phyloP scores from a whole-genome alignment of 2,113 vertebrate genomes.

The Amphiprion ocellaris region DNA sequence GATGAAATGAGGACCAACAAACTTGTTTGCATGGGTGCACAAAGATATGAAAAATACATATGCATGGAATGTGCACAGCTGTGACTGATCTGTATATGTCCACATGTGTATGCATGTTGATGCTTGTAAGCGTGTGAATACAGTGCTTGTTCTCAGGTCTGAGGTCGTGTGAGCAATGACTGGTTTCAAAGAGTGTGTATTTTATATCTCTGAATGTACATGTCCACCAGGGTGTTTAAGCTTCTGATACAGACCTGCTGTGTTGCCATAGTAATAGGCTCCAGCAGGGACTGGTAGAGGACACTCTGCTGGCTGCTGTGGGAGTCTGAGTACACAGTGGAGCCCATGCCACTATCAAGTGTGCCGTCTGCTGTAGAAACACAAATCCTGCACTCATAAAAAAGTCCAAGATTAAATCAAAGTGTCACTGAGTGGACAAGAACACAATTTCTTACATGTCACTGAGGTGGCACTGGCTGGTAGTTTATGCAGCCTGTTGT shows the following conservation, averaged over 20 bases:
- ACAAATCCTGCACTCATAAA: slow-evolving; percentile 43
- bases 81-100: no score
- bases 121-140: background rate
- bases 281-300: slow-evolving; percentile 90
- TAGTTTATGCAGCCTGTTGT: slow-evolving; percentile 84
- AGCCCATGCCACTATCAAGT: slow-evolving; percentile 94
- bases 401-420: slow-evolving; percentile 1
- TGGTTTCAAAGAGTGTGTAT: slow-evolving; percentile 15
- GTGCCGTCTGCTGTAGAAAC: slow-evolving; percentile 90
- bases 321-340: slow-evolving; percentile 93
- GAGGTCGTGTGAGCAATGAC: background rate
- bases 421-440: background rate
- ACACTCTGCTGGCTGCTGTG: slow-evolving; percentile 95
- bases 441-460: slow-evolving; percentile 87
- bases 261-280: slow-evolving; percentile 82
- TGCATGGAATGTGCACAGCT: background rate
- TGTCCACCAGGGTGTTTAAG: slow-evolving; percentile 66
- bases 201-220: slow-evolving; percentile 55
- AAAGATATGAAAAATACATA: background rate
- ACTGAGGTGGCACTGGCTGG: slow-evolving; percentile 91
- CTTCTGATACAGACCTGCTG: slow-evolving; percentile 87
- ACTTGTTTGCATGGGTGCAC: background rate
- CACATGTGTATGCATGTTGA: background rate
- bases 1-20: slow-evolving; percentile 27
- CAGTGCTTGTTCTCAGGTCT: background rate